Base-by-base conservation (phyloP, 2,888 invertebrate genomes). In the Neria commutata region DNA sequence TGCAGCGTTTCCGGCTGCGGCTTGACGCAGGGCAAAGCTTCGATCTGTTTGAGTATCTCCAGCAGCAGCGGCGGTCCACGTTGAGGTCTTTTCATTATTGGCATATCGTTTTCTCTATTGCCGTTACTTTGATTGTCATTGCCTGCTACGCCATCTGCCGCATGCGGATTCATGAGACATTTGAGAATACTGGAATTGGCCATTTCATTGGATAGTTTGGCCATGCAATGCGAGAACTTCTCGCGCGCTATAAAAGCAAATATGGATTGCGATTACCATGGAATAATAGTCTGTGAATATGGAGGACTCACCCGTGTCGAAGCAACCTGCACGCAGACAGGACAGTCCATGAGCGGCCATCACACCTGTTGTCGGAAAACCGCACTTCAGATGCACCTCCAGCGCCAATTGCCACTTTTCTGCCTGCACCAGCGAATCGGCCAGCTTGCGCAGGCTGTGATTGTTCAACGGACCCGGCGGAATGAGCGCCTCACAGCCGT, bases 341-440 rank as follows among this genome's bases (percentile, higher is more conserved):
- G 91, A 89, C 73, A 94, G 89, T 0, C 95, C 95, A 92, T 95
- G 94, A 0, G 92, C 91, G 0, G 91, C 91, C 85, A 95, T 89
- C 0, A 95, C 92, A 40, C 92, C 89, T 70, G 84, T 84, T 42
- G 87, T 86, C 17, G 94, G 89, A 17, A 93, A 83, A 0, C 94
- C 94, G 60, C 89, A 90, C 82, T 95, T 95, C 0, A 94, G 91
- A 1, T 94, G 94, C 45, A 96, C 89, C 73, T 92, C 91, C 55
- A 92, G 74, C 0, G 92, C 95, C 42, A 95, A 79, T 58, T 89
- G 86, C 91, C 94, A 93, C 74, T 93, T 88, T 74, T 95, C 95
- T 1, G 89, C 88, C 79, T 91, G 90, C n/a, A 95, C 84, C 46
- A 92, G 74, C 33, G 86, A 85, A 74, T 91, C 90, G 23, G 89